These are phyloP conservation scores for Hippocampus abdominalis DNA, from an alignment of 2,113 vertebrate genomes.

Conservation along the genomic window DNA sequence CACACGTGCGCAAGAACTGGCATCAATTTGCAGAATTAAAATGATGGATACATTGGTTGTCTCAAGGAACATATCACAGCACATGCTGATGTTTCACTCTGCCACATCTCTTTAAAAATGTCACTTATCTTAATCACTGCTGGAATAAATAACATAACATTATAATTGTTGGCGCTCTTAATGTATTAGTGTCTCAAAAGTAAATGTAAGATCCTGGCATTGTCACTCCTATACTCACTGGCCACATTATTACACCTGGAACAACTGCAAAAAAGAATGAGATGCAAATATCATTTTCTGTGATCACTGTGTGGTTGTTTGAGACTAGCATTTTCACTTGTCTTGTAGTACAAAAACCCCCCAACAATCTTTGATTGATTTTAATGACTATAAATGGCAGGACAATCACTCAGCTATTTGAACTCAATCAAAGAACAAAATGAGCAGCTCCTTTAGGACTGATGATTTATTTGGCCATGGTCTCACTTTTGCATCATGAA, in stretches of 20 bases:
- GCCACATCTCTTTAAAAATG: constrained; percentile 5
- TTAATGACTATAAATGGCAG: background rate
- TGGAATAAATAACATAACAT: background rate
- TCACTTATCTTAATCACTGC: background rate
- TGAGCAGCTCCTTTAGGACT: background rate
- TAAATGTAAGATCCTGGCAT: background rate
- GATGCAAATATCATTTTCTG: too few species aligned
- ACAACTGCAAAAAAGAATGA: too few species aligned
- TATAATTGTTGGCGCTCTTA: background rate
- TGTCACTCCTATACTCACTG: too few species aligned
- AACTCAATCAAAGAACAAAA: background rate
- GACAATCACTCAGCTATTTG: background rate
- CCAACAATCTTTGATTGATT: background rate
- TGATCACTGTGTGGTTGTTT: too few species aligned
- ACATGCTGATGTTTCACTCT: constrained; percentile 28
- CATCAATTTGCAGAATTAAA: constrained; percentile 36
- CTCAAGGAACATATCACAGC: constrained; percentile 33
- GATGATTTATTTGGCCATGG: background rate
- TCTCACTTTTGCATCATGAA: background rate
- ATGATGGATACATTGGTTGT: constrained; percentile 42
- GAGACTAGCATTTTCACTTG: too few species aligned
- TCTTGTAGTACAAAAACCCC: background rate
- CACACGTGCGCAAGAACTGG: background rate
- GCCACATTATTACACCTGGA: too few species aligned
- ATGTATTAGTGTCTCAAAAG: background rate